Base-by-base conservation (phyloP, 2,113 vertebrate species). In the Limanda limanda region DNA sequence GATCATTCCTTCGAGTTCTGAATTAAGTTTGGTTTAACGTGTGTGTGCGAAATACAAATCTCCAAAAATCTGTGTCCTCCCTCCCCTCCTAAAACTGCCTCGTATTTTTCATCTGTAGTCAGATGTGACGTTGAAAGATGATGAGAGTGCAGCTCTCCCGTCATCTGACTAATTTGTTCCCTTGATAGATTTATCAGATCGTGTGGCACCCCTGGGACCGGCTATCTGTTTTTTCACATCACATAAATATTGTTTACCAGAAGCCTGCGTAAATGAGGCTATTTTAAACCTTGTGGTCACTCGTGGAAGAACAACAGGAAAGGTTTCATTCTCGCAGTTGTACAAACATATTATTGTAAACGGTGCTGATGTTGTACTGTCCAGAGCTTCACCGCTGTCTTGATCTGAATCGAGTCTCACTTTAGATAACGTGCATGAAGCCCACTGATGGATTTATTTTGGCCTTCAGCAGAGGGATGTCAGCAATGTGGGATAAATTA, bases 241-340 rank as follows among this genome's bases (percentile, higher is more conserved):
- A 74, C 89, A 84, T 82, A 87, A 91, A 91, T 86, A 85, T 85
- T 76, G 69, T 90, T 93, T 93, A 92, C 92, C 83, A 87, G 88
- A 91, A 91, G 83, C 69, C 66, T 79, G 55, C 55, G 23, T 81
- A 92, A 86, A 85, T 68, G 13, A 45, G 64, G 75, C 87, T 94
- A 93, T 94, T 92, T 93, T 86, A 74, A 91, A 79, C 87, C 21
- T 35, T 2, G 24, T 21, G 52, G 67, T 37, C 23, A 14, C 58
- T 61, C 17, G 57, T 80, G 62, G 70, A 90, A 89, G 82, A 92
- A 89, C 75, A 93, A 90, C 91, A 86, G 87, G 87, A 92, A 90
- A 90, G 21, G 56, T 87, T 83, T 55, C 40, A 83, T 76, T 74
- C 61, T 73, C 68, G 57, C 59, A 45, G 62, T 70, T 65, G 48